Conservation (phyloP, 2,888 invertebrate species). For the Cephus rjabovi region DNA sequence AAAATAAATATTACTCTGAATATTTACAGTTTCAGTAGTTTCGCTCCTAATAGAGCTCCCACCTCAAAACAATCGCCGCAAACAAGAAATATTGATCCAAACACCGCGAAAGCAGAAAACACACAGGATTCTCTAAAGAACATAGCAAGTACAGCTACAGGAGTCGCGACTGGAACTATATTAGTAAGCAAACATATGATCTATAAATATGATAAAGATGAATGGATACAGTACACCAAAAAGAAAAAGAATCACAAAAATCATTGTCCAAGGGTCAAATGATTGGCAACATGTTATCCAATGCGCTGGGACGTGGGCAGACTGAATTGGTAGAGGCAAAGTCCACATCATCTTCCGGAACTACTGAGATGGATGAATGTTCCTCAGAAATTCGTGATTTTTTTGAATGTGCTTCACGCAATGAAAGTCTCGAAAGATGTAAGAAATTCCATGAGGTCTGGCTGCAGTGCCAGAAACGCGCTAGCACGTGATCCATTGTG, state of each 20-base stretch:
- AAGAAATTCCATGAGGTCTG: constrained; percentile 24
- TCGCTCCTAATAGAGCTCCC: background rate
- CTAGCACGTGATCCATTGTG: background rate
- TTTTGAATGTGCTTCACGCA: constrained; percentile 29
- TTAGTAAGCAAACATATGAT: constrained; percentile 65
- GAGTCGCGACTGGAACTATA: constrained; percentile 94
- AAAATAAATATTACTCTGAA: background rate
- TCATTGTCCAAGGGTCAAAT: constrained; percentile 23
- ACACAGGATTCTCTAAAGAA: constrained; percentile 18
- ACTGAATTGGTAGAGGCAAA: background rate
- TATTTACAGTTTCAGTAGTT: constrained; percentile 4
- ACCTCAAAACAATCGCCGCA: background rate
- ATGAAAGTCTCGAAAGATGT: constrained; percentile 24
- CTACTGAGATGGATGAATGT: constrained; percentile 12
- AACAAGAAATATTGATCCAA: background rate
- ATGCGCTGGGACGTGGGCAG: background rate
- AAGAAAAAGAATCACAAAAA: constrained; percentile 4
- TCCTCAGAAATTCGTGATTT: constrained; percentile 27
- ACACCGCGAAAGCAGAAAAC: background rate
- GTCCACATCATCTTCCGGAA: background rate
- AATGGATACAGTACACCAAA: background rate
- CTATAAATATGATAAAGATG: background rate
- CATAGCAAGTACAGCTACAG: constrained; percentile 97
- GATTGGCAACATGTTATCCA: constrained; percentile 18
- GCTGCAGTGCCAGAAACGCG: constrained; percentile 26